Evolutionary conservation across 2,113 vertebrate genomes (phyloP).

Genomic region (Festucalex cinctus): DNA sequence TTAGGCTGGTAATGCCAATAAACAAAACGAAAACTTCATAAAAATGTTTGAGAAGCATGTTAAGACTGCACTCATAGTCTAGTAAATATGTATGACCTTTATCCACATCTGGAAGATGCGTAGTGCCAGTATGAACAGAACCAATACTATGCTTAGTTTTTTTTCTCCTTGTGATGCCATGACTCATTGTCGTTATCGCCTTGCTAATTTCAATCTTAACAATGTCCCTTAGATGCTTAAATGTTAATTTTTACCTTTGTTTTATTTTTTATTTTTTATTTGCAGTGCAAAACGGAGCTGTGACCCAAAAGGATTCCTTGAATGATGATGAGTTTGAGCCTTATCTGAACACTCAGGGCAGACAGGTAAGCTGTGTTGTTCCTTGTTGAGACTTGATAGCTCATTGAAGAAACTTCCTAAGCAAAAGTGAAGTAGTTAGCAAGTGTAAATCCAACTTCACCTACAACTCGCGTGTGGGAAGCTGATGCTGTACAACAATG

Average conservation of each 20-base stretch:
- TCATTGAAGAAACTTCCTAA: neutral
- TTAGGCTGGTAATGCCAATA: too few relatives aligned
- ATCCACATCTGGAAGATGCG: too few relatives aligned
- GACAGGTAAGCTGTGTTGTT: constrained; percentile 81
- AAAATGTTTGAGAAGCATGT: too few relatives aligned
- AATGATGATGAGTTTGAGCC: constrained; percentile 98
- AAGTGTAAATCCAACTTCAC: neutral
- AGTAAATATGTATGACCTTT: too few relatives aligned
- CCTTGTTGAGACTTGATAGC: neutral
- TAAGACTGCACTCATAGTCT: too few relatives aligned
- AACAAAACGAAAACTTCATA: too few relatives aligned
- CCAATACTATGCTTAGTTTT: too few relatives aligned
- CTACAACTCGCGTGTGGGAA: neutral
- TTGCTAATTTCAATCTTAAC: too few relatives aligned
- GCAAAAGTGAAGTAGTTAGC: neutral
- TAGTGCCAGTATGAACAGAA: too few relatives aligned
- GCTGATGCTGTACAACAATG: neutral
- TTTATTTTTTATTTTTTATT: too few relatives aligned
- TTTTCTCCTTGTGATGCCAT: neutral
- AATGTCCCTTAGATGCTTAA: neutral
- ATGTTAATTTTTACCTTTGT: constrained; percentile 4
- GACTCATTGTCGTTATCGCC: neutral
- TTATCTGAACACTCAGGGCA: constrained; percentile 94
- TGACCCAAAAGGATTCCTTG: constrained; percentile 96
- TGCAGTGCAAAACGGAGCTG: constrained; percentile 97